phyloP scores from a whole-genome alignment of 2,888 invertebrate genomes.

The Protonemura montana region DNA sequence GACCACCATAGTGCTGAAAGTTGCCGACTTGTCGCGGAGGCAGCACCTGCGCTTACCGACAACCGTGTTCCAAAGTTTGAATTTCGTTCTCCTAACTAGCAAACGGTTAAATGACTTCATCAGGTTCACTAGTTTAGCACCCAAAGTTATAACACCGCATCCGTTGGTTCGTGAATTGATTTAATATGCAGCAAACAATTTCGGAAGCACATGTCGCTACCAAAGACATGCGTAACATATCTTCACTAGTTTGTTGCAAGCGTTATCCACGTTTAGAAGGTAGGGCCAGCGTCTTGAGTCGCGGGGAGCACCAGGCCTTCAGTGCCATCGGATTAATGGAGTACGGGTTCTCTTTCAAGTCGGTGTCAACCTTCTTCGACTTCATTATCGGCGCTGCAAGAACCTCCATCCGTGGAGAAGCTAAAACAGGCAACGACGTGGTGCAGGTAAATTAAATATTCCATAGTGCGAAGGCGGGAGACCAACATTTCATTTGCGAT shows the following conservation, averaged over 20 bases:
- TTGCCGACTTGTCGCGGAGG: background rate
- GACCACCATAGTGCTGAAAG: no score
- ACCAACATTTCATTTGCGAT: no score
- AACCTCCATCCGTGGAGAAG: background rate
- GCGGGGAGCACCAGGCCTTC: background rate
- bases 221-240: background rate
- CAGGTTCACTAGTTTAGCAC: no score
- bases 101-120: no score
- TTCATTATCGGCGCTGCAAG: background rate
- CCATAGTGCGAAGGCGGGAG: no score
- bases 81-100: no score
- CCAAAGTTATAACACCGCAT: background rate
- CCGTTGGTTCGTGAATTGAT: background rate
- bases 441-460: no score
- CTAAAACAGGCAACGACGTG: no score
- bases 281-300: background rate
- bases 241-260: background rate
- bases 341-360: conserved; percentile 29
- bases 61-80: no score
- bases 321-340: conserved; percentile 8
- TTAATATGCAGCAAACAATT: background rate
- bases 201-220: background rate
- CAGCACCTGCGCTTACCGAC: background rate
- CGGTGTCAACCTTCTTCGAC: background rate
- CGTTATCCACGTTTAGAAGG: background rate